Base-by-base conservation (phyloP, 2,888 invertebrate genomes). In the Drosophila mimetica region DNA sequence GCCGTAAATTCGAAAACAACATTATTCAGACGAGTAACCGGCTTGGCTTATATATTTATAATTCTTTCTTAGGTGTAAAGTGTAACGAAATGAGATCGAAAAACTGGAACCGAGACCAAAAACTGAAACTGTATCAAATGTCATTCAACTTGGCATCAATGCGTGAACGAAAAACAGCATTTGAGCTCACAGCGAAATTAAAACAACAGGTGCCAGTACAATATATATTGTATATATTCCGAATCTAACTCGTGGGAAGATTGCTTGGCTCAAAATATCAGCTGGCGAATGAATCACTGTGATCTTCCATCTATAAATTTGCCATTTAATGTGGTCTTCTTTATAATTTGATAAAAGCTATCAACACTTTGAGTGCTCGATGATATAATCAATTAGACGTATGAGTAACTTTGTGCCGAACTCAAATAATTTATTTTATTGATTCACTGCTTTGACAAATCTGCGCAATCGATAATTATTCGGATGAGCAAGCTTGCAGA, bases 51-150 rank as follows among this genome's bases (percentile, higher is more conserved):
- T 36, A 51, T 47, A 32, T 11, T 16, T 22, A 36, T 63, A 44
- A 52, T 44, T 63, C 44, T 8, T 32, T 32, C 25, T 32, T 32
- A 46, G 39, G 41, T 63, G 60, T 60, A 63, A 63, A 63, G 60
- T 60, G 48, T 59, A 47, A 63, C 60, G 47, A 63, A 63, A 34
- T 42, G 28, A 16, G 20, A 58, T 16, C 8, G 16, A 53, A 53
- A 64, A 65, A 65, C 64, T 64, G 64, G 64, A 65, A 46, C 32
- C n/a, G n/a, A 9, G 13, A 34, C 34, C 9, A 46, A 67, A 67
- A 66, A 28, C 48, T 32, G 73, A 79, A 84, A 84, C 76, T 80
- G 76, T 76, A 63, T 55, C 72, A 71, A 72, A 80, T 76, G 80
- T 84, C 84, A 76, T 84, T 80, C 80, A 80, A 80, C 84, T 61